These are phyloP conservation scores for Plebejus argus DNA, from an alignment of 2,888 invertebrate genomes.

Conservation along the genomic window DNA sequence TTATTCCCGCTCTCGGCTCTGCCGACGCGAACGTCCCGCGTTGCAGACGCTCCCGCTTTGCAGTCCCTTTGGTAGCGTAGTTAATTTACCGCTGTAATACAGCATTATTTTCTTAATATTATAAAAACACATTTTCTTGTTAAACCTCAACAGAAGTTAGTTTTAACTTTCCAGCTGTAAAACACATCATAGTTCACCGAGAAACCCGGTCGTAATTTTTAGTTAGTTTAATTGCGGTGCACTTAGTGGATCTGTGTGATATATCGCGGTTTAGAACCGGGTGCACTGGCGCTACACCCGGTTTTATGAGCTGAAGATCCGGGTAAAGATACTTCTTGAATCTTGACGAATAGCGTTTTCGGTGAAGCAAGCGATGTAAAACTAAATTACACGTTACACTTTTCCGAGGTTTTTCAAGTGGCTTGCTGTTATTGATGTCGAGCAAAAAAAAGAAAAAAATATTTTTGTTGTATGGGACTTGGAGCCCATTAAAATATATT, in stretches of 20 bases:
- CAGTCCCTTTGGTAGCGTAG: no score
- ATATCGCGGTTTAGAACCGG: slow-evolving; percentile 3
- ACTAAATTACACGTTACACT: neutral
- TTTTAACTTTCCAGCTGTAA: neutral
- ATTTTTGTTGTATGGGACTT: no score
- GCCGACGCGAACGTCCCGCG: no score
- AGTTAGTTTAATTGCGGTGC: slow-evolving; percentile 25
- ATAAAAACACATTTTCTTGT: neutral
- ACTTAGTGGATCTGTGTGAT: slow-evolving; percentile 24
- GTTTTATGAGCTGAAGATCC: slow-evolving; percentile 1
- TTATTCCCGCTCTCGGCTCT: no score
- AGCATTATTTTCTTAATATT: no score
- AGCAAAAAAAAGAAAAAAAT: no score
- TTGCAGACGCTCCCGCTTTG: no score
- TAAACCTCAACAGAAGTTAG: neutral
- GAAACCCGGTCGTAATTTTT: slow-evolving; percentile 3
- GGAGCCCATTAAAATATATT: no score
- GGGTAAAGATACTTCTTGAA: neutral
- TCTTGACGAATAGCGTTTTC: neutral
- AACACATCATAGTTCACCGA: neutral
- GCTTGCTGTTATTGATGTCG: no score
- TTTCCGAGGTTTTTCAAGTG: no score
- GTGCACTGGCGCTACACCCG: neutral
- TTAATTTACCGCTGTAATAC: no score
- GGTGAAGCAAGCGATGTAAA: neutral